Conservation (phyloP, 2,797 vertebrate genomes). For the Malurus splendens region DNA sequence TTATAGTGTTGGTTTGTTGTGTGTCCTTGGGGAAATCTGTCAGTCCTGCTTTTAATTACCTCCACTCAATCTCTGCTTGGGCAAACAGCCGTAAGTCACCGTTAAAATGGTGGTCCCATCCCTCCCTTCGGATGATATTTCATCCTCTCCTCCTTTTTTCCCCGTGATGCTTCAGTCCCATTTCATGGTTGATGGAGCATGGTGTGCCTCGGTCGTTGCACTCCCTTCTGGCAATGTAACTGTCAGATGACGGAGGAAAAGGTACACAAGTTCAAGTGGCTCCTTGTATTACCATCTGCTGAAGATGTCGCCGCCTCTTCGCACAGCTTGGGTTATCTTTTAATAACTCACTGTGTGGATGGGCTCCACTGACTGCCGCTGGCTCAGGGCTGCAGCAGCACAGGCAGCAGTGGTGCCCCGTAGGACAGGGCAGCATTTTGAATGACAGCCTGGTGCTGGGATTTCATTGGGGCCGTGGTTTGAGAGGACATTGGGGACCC, state of each 20-base stretch:
- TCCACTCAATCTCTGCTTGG: not conserved
- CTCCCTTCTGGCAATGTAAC: slow-evolving; percentile 1
- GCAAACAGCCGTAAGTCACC: not conserved
- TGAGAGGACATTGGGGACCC: not conserved
- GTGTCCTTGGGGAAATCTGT: not conserved
- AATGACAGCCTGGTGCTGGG: not conserved
- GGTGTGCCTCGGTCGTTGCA: not conserved
- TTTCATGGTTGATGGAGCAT: not conserved
- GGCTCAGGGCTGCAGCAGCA: not conserved
- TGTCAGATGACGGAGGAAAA: not conserved
- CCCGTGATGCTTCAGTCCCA: not conserved
- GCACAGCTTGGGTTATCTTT: not conserved
- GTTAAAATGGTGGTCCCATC: not conserved
- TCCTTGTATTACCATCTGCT: slow-evolving; percentile 28
- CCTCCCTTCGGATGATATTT: not conserved
- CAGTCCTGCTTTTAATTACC: not conserved
- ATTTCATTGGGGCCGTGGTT: not conserved
- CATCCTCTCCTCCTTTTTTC: not conserved
- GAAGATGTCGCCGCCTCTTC: not conserved
- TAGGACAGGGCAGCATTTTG: not conserved
- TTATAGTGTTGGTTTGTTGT: not conserved
- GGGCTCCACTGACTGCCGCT: not conserved
- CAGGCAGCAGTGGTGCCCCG: rapidly evolving
- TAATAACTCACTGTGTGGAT: not conserved
- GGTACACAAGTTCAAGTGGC: slow-evolving; percentile 18